Evolutionary conservation across 1,140 invertebrate species (phyloP).

Genomic region (Zaprionus vittiger): DNA sequence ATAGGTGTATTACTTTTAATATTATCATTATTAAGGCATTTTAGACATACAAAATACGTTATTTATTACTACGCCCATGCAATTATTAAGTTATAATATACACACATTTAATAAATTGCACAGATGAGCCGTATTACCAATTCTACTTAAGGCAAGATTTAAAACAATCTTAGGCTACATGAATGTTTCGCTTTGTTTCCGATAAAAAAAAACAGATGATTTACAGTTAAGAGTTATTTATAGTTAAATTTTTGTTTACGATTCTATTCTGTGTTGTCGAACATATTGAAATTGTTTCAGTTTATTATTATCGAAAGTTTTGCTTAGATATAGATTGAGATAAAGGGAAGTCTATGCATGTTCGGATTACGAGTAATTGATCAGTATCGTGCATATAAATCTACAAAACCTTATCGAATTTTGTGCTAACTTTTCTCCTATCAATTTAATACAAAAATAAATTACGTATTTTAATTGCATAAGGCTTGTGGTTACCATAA

Average conservation of each 20-base stretch:
- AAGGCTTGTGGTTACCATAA: conserved; percentile 44
- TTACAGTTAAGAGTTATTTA: conserved; percentile 17
- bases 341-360: conserved; percentile 47
- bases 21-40: conserved; percentile 49
- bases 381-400: conserved; percentile 50
- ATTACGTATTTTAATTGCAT: conserved; percentile 81
- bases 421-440: conserved; percentile 71
- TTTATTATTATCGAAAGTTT: conserved; percentile 15
- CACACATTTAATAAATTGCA: conserved; percentile 58
- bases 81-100: conserved; percentile 55
- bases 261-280: conserved; percentile 11
- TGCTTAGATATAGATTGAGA: conserved; percentile 46
- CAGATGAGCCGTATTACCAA: conserved; percentile 57
- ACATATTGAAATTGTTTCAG: conserved; percentile 7
- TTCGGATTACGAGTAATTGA: conserved; percentile 47
- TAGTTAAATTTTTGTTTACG: conserved; percentile 9
- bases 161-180: conserved; percentile 78
- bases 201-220: conserved; percentile 37
- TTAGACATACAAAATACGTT: conserved; percentile 49
- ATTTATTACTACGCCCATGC: conserved; percentile 48
- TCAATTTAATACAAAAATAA: conserved; percentile 78
- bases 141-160: conserved; percentile 78
- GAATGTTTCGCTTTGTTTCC: conserved; percentile 52
- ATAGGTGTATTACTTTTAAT: conserved; percentile 34
- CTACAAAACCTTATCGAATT: conserved; percentile 67